Conservation (phyloP, 2,888 invertebrate genomes). For the Autographa gamma region DNA sequence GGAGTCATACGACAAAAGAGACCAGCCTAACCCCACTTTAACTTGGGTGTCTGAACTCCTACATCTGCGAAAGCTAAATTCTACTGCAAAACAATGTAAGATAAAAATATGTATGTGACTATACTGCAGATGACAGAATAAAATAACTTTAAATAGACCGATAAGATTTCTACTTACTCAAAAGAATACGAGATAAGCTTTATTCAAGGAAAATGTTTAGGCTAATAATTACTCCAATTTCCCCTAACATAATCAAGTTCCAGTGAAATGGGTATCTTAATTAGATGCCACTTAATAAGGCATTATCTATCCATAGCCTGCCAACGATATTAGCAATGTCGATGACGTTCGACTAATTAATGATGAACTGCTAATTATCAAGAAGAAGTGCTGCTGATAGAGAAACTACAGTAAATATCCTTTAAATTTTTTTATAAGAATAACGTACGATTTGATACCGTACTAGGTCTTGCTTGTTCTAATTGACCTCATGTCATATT, state of each 20-base stretch:
- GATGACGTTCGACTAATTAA: neutral
- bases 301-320: neutral
- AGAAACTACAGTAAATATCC: too few species aligned
- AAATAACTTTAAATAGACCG: neutral
- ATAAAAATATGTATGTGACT: too few species aligned
- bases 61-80: too few species aligned
- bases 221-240: neutral
- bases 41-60: too few species aligned
- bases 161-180: neutral
- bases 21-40: too few species aligned
- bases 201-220: neutral
- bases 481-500: too few species aligned
- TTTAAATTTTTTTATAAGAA: too few species aligned
- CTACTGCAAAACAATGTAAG: too few species aligned
- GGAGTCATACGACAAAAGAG: too few species aligned
- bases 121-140: neutral
- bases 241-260: neutral
- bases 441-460: too few species aligned
- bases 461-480: too few species aligned
- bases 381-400: too few species aligned
- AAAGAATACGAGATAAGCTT: neutral
- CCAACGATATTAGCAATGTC: neutral
- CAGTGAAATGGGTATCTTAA: neutral
- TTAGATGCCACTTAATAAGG: constrained; percentile 4
- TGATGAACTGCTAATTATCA: neutral